A percentile compares a stretch with the other conserved stretches of the same genome.
These are phyloP conservation scores for Tarsius wallacei DNA, from an alignment of 2,797 vertebrate species.

Conservation along the genomic window DNA sequence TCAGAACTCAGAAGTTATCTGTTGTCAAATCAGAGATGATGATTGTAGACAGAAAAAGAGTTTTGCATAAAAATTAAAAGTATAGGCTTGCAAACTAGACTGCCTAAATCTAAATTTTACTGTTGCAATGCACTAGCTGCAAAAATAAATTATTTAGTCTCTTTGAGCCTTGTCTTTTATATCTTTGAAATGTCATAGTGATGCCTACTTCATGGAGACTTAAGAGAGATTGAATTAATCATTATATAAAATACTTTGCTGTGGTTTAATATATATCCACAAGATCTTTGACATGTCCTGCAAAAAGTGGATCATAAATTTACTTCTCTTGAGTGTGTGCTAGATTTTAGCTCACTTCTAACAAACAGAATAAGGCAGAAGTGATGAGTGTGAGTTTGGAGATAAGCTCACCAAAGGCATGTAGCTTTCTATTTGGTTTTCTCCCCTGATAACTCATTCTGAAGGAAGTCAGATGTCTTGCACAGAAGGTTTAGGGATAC, in stretches of 20 bases:
- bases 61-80: not conserved
- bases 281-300: not conserved
- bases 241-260: not conserved
- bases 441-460: not conserved
- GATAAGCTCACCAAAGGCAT: not conserved
- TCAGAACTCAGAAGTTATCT: not conserved
- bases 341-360: not conserved
- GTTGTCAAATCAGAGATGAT: not conserved
- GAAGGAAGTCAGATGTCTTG: not conserved
- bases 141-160: not conserved
- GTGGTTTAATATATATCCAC: not conserved
- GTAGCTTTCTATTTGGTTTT: not conserved
- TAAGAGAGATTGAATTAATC: not conserved
- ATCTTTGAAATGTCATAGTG: not conserved
- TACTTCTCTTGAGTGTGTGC: not conserved
- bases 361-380: not conserved
- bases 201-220: not conserved
- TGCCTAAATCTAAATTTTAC: not conserved
- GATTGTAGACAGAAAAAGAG: not conserved
- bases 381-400: not conserved
- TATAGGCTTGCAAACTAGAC: not conserved
- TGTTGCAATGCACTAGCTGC: not conserved
- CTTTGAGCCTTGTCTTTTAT: not conserved
- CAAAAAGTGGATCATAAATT: not conserved
- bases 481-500: not conserved